Conservation (phyloP, 2,797 vertebrate genomes). For the Chaetophractus vellerosus region DNA sequence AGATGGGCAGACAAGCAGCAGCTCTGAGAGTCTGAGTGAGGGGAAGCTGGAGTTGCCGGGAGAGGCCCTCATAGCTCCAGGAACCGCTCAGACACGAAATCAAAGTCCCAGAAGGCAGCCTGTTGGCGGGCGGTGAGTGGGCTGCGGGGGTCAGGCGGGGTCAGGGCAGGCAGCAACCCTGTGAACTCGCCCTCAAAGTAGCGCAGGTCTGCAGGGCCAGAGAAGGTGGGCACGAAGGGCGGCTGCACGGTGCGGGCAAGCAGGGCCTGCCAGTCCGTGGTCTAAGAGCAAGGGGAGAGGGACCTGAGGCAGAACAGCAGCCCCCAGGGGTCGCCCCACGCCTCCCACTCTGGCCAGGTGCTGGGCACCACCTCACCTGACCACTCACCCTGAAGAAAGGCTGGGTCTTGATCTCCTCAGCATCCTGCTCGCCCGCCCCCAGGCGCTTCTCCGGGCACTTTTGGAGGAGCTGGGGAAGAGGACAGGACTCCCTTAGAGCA, state of each 20-base stretch:
- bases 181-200: slow-evolving; percentile 98
- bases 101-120: slow-evolving; percentile 94
- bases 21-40: not conserved
- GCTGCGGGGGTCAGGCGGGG: slow-evolving; percentile 91
- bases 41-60: fast-evolving
- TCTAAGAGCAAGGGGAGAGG: slow-evolving; percentile 86
- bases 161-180: slow-evolving; percentile 93
- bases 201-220: slow-evolving; percentile 91
- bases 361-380: fast-evolving
- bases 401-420: slow-evolving; percentile 95
- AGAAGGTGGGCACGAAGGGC: slow-evolving; percentile 94
- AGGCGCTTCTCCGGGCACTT: slow-evolving; percentile 95
- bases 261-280: slow-evolving; percentile 94
- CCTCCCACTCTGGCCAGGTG: not conserved
- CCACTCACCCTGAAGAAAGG: slow-evolving; percentile 94
- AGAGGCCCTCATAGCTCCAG: slow-evolving; percentile 80
- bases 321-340: fast-evolving
- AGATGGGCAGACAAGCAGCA: not conserved
- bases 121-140: slow-evolving; percentile 92
- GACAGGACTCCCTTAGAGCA: not conserved
- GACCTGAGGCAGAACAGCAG: not conserved
- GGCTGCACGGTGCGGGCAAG: slow-evolving; percentile 93
- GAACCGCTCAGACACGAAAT: slow-evolving; percentile 92
- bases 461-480: slow-evolving; percentile 92
- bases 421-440: slow-evolving; percentile 94